A percentile compares a stretch with the other conserved stretches of the same genome.
phyloP scores from a whole-genome alignment of 1,140 invertebrate species.

The Drosophila arizonae region DNA sequence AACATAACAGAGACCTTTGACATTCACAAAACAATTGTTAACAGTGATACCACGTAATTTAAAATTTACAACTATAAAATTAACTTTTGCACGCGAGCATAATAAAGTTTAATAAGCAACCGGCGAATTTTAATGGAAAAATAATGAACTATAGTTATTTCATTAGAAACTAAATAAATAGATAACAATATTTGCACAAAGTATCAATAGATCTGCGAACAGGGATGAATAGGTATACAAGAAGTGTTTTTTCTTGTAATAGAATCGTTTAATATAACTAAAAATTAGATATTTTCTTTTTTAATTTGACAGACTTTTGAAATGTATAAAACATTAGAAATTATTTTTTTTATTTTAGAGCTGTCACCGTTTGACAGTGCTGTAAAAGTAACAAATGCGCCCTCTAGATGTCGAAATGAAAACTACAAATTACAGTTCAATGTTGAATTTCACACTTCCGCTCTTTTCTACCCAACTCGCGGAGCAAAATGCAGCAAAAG shows the following conservation, averaged over 20 bases:
- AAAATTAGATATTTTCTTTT: neutral
- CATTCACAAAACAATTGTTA: neutral
- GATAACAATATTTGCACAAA: too few species aligned
- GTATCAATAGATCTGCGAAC: too few species aligned
- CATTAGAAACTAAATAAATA: too few species aligned
- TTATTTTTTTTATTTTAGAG: neutral
- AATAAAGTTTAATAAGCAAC: too few species aligned
- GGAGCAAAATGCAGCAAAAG: conserved; percentile 83
- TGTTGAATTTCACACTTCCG: conserved; percentile 68
- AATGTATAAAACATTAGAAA: too few species aligned
- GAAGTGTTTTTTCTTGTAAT: too few species aligned
- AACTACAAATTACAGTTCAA: conserved; percentile 58
- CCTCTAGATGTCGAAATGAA: conserved; percentile 25
- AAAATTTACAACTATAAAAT: neutral
- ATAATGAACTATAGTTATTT: too few species aligned
- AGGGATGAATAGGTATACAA: too few species aligned
- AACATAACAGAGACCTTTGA: neutral
- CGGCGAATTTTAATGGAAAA: too few species aligned
- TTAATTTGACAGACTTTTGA: neutral
- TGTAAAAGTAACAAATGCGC: conserved; percentile 7
- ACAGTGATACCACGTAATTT: neutral
- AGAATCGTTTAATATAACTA: neutral
- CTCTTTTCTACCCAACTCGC: conserved; percentile 81
- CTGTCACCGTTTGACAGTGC: conserved; percentile 31
- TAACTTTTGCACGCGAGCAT: neutral